These are phyloP conservation scores for Oostethus manadensis DNA, from an alignment of 2,113 vertebrate species.

Conservation along the genomic window DNA sequence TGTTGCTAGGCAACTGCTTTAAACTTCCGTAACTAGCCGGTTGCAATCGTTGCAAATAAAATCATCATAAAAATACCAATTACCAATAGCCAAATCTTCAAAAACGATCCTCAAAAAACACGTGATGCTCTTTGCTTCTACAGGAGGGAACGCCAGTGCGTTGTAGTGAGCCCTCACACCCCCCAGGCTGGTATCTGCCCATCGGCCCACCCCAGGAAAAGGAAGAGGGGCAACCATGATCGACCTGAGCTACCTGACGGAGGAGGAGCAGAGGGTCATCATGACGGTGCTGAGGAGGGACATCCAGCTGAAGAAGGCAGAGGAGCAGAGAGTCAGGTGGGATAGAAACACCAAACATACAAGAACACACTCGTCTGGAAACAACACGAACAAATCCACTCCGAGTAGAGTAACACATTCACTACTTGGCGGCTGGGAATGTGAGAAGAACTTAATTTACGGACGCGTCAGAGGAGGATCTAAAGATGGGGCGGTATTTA, in stretches of 20 bases:
- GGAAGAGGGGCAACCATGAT: slow-evolving; percentile 69
- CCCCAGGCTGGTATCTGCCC: neutral
- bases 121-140: too few relatives aligned
- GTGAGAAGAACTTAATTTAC: slow-evolving; percentile 50
- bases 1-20: too few relatives aligned
- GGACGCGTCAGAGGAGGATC: neutral
- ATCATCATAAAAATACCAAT: too few relatives aligned
- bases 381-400: neutral
- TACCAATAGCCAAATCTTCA: too few relatives aligned
- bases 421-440: slow-evolving; percentile 25
- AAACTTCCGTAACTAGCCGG: too few relatives aligned
- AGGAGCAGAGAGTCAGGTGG: slow-evolving; percentile 88
- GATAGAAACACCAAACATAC: neutral
- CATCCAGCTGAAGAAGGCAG: slow-evolving; percentile 80
- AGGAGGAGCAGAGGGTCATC: slow-evolving; percentile 89
- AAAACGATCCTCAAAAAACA: too few relatives aligned
- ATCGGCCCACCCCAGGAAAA: neutral
- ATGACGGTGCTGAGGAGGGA: slow-evolving; percentile 89
- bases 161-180: too few relatives aligned
- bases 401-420: slow-evolving; percentile 55
- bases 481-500: neutral
- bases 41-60: too few relatives aligned
- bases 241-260: slow-evolving; percentile 91
- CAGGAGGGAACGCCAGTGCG: too few relatives aligned
- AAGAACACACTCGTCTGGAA: neutral